Base-by-base conservation (phyloP, 2,888 invertebrate species). In the Meloe dianella region DNA sequence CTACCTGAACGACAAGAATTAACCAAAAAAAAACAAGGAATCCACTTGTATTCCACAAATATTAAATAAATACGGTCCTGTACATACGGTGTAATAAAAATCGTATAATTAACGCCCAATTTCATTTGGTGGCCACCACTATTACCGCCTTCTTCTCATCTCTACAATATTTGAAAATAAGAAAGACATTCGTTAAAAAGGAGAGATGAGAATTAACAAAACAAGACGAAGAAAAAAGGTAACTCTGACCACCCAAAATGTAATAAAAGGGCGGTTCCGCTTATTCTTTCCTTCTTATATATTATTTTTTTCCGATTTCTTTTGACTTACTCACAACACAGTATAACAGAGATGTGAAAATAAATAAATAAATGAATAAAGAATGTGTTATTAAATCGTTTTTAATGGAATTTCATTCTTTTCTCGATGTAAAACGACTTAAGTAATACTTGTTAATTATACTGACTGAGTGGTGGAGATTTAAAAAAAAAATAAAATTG, bases 1-100 rank as follows among this genome's bases (percentile, higher is more conserved):
- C 77, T 79, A 77, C 77, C 77, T 78, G 78, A 74, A 75, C 76
- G 78, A 76, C 74, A 75, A 78, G 78, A 78, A 75, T 20, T 20
- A 20, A 73, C 70, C 75, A 76, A 65, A 73, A 27, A 27, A 27
- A n/a, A 27, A 27, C 2, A 10, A 73, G 72, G 73, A 73, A 71
- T 72, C 47, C 10, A 47, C 67, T 67, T 65, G 66, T 65, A 66
- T 64, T 67, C 64, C 60, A 29, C 51, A 60, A 58, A 65, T 10
- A 10, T 27, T 6, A 32, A 32, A 5, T 10, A 7, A 56, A 35
- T 54, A 54, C 24, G 22, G 54, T 54, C 54, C 24, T 54, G 54
- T 22, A 27, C 27, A 27, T 27, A 27, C 4, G 27, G 27, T 38
- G 65, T 38, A 35, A 65, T 60, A 64, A 63, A 67, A 66, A 73